Conservation (phyloP, 2,888 invertebrate genomes). For the Mesorhabditis spiculigera region DNA sequence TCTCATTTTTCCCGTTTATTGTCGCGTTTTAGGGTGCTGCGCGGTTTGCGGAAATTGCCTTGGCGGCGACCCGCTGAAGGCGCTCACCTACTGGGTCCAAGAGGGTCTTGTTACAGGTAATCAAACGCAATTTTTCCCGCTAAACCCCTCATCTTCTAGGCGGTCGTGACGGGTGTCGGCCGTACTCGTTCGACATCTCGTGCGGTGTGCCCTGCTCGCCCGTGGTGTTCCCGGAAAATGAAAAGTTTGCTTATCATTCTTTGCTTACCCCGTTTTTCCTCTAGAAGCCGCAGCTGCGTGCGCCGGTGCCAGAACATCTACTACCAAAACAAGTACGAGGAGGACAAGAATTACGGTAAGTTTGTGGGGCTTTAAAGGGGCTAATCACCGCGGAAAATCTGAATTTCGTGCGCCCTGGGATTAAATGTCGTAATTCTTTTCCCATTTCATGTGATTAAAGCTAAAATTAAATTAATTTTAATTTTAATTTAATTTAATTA, state of each 20-base stretch:
- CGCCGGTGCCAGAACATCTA: conserved; percentile 51
- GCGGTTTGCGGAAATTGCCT: conserved; percentile 55
- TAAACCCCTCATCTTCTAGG: conserved; percentile 19
- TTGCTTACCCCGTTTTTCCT: not conserved
- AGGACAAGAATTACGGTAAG: conserved; percentile 50
- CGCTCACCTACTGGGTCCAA: conserved; percentile 54
- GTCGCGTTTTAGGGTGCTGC: conserved; percentile 50
- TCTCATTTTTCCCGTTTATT: conserved; percentile 17
- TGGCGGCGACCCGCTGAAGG: conserved; percentile 57
- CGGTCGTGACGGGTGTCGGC: conserved; percentile 54
- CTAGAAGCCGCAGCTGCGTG: conserved; percentile 41
- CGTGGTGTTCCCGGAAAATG: conserved; percentile 50
- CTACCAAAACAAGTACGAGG: conserved; percentile 51
- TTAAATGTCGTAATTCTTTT: no score
- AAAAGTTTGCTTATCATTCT: conserved; percentile 17
- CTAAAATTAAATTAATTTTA: no score
- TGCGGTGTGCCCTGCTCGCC: conserved; percentile 56
- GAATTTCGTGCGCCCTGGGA: no score
- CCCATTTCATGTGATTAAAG: no score
- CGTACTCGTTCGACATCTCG: conserved; percentile 45
- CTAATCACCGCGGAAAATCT: no score
- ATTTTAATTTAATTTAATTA: no score
- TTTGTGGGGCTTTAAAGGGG: not conserved
- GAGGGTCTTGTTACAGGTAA: conserved; percentile 52
- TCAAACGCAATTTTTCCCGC: no score